These are phyloP conservation scores for Diglossa brunneiventris DNA, from an alignment of 2,113 vertebrate species.

Conservation along the genomic window DNA sequence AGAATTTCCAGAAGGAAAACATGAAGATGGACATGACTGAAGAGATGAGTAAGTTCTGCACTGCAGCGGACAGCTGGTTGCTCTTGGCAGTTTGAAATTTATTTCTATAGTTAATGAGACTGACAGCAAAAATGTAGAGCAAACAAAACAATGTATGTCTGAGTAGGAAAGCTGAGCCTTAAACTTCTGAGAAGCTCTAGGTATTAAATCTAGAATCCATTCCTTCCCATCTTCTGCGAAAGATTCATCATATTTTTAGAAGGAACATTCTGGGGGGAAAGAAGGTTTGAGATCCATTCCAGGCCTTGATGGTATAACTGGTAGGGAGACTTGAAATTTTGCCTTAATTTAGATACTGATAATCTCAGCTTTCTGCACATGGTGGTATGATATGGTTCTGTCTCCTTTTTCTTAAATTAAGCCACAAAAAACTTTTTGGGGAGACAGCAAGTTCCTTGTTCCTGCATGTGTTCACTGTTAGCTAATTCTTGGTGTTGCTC, in stretches of 20 bases:
- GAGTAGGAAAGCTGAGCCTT: background rate
- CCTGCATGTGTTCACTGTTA: background rate
- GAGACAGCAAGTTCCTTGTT: background rate
- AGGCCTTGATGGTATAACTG: background rate
- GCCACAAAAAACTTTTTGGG: background rate
- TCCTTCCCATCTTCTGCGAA: background rate
- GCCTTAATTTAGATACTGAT: background rate
- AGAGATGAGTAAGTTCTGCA: constrained; percentile 89
- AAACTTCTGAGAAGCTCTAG: background rate
- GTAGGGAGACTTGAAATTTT: background rate
- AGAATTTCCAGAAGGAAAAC: constrained; percentile 98
- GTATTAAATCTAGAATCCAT: background rate
- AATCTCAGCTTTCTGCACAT: background rate
- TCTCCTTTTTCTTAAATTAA: background rate
- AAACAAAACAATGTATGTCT: background rate
- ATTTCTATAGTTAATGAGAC: background rate
- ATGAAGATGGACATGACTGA: constrained; percentile 99
- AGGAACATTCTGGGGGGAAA: background rate
- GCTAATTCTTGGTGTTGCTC: background rate
- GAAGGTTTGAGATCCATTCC: background rate
- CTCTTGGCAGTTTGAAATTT: background rate
- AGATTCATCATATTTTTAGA: background rate
- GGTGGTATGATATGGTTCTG: background rate
- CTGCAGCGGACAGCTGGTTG: background rate
- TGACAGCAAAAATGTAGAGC: background rate